Evolutionary conservation across 2,113 vertebrate genomes (phyloP).

Genomic region (Vulpes vulpes): DNA sequence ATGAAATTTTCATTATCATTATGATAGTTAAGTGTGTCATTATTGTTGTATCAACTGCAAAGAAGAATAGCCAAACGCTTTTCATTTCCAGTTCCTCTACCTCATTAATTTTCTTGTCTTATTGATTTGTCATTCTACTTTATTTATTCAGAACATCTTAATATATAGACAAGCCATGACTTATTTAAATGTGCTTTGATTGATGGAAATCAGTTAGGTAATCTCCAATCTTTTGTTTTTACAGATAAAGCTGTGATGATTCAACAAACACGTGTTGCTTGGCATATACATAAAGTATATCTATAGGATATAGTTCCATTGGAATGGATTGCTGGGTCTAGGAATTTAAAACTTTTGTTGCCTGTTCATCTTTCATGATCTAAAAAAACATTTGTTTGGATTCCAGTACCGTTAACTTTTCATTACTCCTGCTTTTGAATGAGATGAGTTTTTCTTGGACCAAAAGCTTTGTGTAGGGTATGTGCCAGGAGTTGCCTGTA

Average conservation of each 20-base stretch:
- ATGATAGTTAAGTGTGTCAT: neutral
- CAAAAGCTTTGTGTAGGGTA: neutral
- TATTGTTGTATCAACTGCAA: neutral
- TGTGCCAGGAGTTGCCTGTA: neutral
- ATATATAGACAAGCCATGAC: neutral
- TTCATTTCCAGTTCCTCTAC: neutral
- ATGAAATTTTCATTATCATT: neutral
- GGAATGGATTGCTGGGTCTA: neutral
- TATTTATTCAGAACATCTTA: neutral
- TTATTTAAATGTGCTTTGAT: neutral
- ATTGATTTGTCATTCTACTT: neutral
- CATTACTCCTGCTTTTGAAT: neutral
- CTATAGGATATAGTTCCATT: neutral
- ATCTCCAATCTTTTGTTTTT: neutral
- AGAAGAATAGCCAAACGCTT: neutral
- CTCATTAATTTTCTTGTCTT: neutral
- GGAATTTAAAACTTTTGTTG: neutral
- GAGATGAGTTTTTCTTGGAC: neutral
- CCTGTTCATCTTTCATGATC: neutral
- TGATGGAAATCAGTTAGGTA: neutral
- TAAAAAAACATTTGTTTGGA: neutral
- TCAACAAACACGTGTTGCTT: neutral
- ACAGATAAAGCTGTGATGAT: neutral
- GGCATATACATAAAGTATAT: neutral
- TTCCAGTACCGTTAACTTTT: neutral